Percentiles rank a stretch among this genome's conserved stretches.
These are phyloP conservation scores for Troides oblongomaculatus DNA, from an alignment of 2,888 invertebrate genomes.

Conservation along the genomic window DNA sequence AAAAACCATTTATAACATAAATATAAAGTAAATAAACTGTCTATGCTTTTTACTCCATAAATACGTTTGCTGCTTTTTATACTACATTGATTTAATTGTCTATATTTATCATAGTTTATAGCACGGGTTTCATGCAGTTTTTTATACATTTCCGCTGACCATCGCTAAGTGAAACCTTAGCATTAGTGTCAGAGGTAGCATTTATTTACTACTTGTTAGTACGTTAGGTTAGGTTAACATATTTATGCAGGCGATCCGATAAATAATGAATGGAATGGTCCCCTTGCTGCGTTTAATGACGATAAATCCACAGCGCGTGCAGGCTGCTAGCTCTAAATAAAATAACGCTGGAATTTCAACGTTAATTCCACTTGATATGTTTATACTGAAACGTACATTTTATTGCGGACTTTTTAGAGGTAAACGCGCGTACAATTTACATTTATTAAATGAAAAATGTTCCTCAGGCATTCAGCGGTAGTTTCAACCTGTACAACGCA, in stretches of 20 bases:
- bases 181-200: not conserved
- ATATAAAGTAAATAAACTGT: too few relatives aligned
- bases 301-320: conserved; percentile 20
- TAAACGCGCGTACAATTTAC: conserved; percentile 1
- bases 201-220: not conserved
- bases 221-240: not conserved
- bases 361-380: conserved; percentile 17
- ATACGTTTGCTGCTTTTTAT: too few relatives aligned
- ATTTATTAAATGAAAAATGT: conserved; percentile 8
- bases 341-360: conserved; percentile 21
- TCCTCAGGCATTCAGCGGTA: not conserved
- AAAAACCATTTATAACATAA: too few relatives aligned
- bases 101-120: too few relatives aligned
- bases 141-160: too few relatives aligned
- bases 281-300: conserved; percentile 19
- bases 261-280: not conserved
- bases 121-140: too few relatives aligned
- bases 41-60: too few relatives aligned
- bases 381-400: conserved; percentile 13
- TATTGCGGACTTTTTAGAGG: conserved; percentile 1
- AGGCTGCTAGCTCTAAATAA: conserved; percentile 18
- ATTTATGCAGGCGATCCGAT: not conserved
- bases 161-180: too few relatives aligned
- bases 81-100: too few relatives aligned
- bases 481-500: not conserved